Evolutionary conservation across 2,888 invertebrate genomes (phyloP).

Genomic region (Chrysodeixis includens): DNA sequence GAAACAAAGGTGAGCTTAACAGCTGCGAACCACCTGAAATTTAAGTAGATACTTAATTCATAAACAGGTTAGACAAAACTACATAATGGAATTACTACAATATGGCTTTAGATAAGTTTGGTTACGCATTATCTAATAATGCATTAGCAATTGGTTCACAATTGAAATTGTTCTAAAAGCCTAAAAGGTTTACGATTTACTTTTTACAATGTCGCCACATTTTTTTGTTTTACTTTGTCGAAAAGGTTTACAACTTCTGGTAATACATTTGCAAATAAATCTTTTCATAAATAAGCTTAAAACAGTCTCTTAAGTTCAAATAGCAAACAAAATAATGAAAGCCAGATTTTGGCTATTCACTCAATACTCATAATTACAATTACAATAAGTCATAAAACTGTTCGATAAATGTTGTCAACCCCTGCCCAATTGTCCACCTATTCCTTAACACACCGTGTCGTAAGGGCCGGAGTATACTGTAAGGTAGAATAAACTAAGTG

Average conservation of each 20-base stretch:
- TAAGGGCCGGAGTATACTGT: conserved; percentile 14
- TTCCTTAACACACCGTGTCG: neutral
- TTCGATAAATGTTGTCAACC: neutral
- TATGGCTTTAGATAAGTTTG: neutral
- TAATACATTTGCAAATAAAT: too few relatives aligned
- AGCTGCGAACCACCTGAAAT: conserved; percentile 1
- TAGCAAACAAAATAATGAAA: neutral
- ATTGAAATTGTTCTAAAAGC: too few relatives aligned
- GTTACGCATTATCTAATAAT: neutral
- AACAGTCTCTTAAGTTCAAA: too few relatives aligned
- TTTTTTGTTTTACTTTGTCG: neutral
- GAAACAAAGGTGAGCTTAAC: conserved; percentile 1
- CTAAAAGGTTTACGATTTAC: too few relatives aligned
- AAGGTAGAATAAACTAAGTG: conserved; percentile 42
- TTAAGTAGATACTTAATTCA: neutral
- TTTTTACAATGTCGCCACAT: neutral
- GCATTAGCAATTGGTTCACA: neutral
- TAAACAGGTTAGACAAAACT: conserved; percentile 1
- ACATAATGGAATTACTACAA: neutral
- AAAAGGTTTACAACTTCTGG: neutral
- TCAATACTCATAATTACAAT: neutral
- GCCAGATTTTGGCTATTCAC: neutral
- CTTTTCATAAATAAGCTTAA: too few relatives aligned
- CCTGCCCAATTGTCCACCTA: neutral
- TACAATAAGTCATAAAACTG: neutral